Evolutionary conservation across 2,797 vertebrate genomes (phyloP).

Genomic region (Heliangelus exortis): DNA sequence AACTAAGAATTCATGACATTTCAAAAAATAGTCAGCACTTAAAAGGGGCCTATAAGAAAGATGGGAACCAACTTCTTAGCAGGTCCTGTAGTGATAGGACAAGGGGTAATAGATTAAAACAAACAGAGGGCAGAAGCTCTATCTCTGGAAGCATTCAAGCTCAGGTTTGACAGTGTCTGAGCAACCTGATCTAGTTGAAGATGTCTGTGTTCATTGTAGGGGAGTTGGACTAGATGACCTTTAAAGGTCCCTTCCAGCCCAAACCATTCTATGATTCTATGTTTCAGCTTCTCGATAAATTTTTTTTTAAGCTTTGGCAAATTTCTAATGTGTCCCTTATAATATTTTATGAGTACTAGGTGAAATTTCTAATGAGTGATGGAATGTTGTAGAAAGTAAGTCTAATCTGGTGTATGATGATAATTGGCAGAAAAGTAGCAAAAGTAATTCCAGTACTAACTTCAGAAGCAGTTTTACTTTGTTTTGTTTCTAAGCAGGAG

Average conservation of each 20-base stretch:
- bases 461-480: background rate
- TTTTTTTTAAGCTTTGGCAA: background rate
- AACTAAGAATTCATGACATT: background rate
- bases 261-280: too few species aligned
- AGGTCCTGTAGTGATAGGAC: too few species aligned
- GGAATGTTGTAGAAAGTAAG: background rate
- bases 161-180: too few species aligned
- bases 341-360: background rate
- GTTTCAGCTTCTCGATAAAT: background rate
- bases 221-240: too few species aligned
- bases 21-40: background rate
- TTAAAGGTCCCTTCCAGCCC: too few species aligned
- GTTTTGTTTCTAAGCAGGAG: background rate
- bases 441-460: background rate
- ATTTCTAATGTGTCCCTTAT: background rate
- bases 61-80: too few species aligned
- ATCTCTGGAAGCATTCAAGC: too few species aligned
- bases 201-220: too few species aligned
- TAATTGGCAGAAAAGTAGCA: background rate
- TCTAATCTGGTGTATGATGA: background rate
- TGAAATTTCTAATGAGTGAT: background rate
- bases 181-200: too few species aligned
- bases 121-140: too few species aligned
- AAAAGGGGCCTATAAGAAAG: too few species aligned
- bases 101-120: too few species aligned